Conservation (phyloP, 1,140 invertebrate genomes). For the Drosophila erecta region DNA sequence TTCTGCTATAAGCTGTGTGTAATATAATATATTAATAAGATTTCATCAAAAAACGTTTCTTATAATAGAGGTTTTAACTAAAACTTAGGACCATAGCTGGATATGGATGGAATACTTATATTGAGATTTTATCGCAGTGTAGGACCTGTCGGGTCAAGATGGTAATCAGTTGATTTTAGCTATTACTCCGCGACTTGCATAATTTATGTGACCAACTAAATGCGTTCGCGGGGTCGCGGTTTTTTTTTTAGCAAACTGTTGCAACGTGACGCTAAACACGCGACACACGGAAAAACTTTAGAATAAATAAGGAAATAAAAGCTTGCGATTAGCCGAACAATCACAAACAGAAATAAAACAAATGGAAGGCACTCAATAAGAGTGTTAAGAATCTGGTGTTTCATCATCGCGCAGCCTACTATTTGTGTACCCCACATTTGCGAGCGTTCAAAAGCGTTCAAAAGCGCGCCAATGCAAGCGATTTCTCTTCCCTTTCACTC, state of each 20-base stretch:
- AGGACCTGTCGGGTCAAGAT: constrained; percentile 3
- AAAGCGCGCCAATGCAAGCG: constrained; percentile 28
- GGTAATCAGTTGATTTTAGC: constrained; percentile 25
- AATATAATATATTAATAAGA: no score
- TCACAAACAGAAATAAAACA: constrained; percentile 13
- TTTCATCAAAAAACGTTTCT: no score
- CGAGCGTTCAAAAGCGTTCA: constrained; percentile 8
- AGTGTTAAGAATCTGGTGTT: constrained; percentile 44
- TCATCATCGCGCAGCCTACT: constrained; percentile 17
- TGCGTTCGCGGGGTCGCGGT: constrained; percentile 12
- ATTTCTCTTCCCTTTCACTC: neutral
- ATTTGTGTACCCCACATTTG: constrained; percentile 23
- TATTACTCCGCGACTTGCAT: constrained; percentile 21
- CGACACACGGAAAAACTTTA: constrained; percentile 4
- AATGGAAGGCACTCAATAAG: neutral
- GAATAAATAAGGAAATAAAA: neutral
- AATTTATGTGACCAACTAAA: constrained; percentile 31
- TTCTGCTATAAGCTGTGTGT: no score
- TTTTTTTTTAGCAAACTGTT: constrained; percentile 22
- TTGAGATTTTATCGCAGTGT: neutral
- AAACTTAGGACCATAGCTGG: neutral
- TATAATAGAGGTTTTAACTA: no score
- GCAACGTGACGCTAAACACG: constrained; percentile 39
- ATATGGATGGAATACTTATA: no score
- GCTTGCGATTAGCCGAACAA: constrained; percentile 24